phyloP scores from a whole-genome alignment of 2,113 vertebrate species.

The Xiphophorus maculatus region DNA sequence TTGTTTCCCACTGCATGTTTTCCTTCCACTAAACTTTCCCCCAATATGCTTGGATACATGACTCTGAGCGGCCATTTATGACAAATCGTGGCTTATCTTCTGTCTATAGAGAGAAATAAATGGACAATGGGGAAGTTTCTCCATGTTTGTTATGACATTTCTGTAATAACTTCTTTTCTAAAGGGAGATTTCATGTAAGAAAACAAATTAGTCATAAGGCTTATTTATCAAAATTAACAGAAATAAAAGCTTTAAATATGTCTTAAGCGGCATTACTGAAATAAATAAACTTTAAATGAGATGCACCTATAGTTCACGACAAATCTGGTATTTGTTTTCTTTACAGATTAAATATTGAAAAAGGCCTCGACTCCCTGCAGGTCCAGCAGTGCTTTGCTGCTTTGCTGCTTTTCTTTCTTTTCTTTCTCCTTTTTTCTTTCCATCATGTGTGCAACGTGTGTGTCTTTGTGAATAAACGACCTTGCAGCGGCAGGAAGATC shows the following conservation, averaged over 20 bases:
- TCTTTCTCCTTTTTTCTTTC: slow-evolving; percentile 19
- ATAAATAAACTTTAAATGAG: background rate
- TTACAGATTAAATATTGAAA: slow-evolving; percentile 23
- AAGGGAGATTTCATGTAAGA: no score
- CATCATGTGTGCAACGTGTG: slow-evolving; percentile 57
- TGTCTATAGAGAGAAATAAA: no score
- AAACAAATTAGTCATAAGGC: no score
- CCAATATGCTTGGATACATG: background rate
- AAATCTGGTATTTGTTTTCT: slow-evolving; percentile 33
- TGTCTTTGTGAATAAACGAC: slow-evolving; percentile 58
- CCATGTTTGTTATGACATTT: no score
- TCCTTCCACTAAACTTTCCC: background rate
- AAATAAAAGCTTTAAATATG: no score
- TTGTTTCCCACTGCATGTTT: background rate
- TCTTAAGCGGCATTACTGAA: background rate
- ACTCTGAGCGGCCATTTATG: background rate
- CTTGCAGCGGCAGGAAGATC: slow-evolving; percentile 29
- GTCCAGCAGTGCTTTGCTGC: slow-evolving; percentile 39
- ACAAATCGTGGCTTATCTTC: no score
- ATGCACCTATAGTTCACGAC: background rate
- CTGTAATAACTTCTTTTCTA: background rate
- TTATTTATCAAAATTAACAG: no score
- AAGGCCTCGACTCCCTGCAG: slow-evolving; percentile 33
- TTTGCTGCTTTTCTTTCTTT: slow-evolving; percentile 3
- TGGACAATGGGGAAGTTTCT: no score